phyloP scores from a whole-genome alignment of 1,140 invertebrate genomes.

The Drosophila athabasca region DNA sequence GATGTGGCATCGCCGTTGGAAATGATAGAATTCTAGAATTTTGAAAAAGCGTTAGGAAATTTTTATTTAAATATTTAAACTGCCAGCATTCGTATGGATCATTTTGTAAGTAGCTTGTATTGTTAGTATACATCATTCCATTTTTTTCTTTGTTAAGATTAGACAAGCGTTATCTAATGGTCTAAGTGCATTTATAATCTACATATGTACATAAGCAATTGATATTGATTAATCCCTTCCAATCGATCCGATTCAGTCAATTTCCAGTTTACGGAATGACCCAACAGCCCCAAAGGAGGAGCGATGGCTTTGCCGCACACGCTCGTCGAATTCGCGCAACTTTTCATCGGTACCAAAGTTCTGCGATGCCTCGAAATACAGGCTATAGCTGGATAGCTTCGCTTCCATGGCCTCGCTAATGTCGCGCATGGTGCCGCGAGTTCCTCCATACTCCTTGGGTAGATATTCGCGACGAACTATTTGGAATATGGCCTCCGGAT shows the following conservation, averaged over 20 bases:
- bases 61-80: no score
- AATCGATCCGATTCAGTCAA: conserved; percentile 54
- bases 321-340: conserved; percentile 84
- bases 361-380: conserved; percentile 85
- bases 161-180: neutral
- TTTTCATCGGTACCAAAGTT: conserved; percentile 85
- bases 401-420: conserved; percentile 85
- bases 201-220: neutral
- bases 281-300: conserved; percentile 86
- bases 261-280: conserved; percentile 84
- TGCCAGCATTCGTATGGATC: no score
- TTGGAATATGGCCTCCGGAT: conserved; percentile 82
- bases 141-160: conserved; percentile 3
- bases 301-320: conserved; percentile 80
- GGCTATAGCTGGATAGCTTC: conserved; percentile 83
- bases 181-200: conserved; percentile 1
- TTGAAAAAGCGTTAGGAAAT: no score
- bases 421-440: conserved; percentile 83
- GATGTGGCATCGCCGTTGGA: no score
- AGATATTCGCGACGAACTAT: conserved; percentile 84
- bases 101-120: no score
- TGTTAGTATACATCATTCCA: no score
- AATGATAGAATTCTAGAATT: no score
- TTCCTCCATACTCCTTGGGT: conserved; percentile 86
- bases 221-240: neutral